These are phyloP conservation scores for Macrosiphum euphorbiae DNA, from an alignment of 2,888 invertebrate genomes.

Conservation along the genomic window DNA sequence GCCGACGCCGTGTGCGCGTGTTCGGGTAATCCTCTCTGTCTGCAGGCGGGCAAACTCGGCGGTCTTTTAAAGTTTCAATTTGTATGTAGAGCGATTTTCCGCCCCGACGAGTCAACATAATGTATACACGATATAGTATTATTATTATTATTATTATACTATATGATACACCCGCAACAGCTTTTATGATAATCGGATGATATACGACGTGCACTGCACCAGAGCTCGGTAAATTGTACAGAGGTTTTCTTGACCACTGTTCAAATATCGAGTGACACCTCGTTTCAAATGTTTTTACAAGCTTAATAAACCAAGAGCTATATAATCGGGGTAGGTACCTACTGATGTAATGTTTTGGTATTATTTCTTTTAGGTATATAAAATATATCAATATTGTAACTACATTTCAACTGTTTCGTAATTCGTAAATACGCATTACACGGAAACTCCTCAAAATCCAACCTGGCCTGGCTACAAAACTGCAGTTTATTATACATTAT, in stretches of 20 bases:
- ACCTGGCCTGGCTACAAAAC: neutral
- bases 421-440: neutral
- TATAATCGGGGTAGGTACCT: too few relatives aligned
- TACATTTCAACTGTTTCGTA: neutral
- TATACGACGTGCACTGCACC: too few relatives aligned
- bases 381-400: neutral
- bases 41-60: neutral
- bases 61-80: neutral
- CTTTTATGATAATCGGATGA: neutral
- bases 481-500: neutral
- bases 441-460: neutral
- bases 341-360: too few relatives aligned
- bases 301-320: too few relatives aligned
- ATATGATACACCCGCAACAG: neutral
- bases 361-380: neutral
- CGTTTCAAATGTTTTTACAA: too few relatives aligned
- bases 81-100: neutral
- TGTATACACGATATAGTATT: neutral
- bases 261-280: too few relatives aligned
- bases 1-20: neutral
- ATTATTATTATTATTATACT: too few relatives aligned
- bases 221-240: too few relatives aligned
- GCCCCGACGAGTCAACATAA: neutral
- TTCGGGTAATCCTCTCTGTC: neutral
- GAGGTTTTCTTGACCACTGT: too few relatives aligned